Evolutionary conservation across 2,888 invertebrate genomes (phyloP).

Genomic region (Ypsolopha scabrella): DNA sequence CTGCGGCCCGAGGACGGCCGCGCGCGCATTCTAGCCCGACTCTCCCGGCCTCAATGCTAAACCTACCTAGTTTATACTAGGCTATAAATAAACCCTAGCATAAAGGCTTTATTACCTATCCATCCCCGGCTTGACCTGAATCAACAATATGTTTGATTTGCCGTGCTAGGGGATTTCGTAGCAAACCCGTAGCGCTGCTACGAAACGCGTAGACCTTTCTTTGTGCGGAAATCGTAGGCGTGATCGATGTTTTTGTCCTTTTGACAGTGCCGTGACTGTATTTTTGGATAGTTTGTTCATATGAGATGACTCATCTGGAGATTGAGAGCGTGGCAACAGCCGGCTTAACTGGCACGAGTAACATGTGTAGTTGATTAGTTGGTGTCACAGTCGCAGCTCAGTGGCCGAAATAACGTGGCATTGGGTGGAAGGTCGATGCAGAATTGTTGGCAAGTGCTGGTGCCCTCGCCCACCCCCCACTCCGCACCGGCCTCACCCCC

Average conservation of each 20-base stretch:
- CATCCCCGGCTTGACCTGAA: too few species aligned
- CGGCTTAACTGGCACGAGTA: background rate
- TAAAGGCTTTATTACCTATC: background rate
- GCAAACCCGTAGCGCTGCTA: too few species aligned
- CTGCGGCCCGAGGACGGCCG: background rate
- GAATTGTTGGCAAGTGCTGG: constrained; percentile 68
- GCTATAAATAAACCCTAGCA: background rate
- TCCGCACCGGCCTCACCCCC: constrained; percentile 18
- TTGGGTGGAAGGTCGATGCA: constrained; percentile 64
- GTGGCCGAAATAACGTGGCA: constrained; percentile 53
- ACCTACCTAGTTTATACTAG: background rate
- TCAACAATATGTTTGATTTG: too few species aligned
- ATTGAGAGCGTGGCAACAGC: background rate
- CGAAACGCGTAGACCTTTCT: too few species aligned
- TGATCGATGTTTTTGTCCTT: too few species aligned
- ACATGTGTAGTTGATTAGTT: background rate
- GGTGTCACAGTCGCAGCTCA: constrained; percentile 22
- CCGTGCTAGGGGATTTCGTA: too few species aligned
- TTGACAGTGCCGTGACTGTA: too few species aligned
- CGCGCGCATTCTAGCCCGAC: constrained; percentile 1
- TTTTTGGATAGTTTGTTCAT: background rate
- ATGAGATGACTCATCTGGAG: background rate
- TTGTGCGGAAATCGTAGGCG: too few species aligned
- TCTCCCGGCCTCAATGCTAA: constrained; percentile 17
- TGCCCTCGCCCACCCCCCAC: constrained; percentile 36